Conservation (phyloP, 2,797 vertebrate species). For the Anniella stebbinsi region DNA sequence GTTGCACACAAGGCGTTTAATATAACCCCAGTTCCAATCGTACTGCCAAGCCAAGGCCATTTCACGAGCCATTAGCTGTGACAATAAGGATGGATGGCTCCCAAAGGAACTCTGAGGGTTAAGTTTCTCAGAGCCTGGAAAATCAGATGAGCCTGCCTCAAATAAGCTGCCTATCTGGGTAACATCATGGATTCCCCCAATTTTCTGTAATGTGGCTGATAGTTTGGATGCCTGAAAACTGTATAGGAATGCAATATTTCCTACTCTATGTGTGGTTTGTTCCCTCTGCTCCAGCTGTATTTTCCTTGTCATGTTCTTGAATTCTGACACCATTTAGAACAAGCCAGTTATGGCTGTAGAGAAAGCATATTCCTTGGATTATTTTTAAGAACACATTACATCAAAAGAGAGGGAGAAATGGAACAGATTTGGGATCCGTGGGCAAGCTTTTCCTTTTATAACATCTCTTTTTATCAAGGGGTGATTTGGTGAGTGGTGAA, state of each 20-base stretch:
- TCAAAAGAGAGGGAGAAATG: not conserved
- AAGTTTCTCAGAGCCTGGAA: constrained; percentile 66
- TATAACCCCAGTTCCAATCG: constrained; percentile 40
- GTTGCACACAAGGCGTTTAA: constrained; percentile 44
- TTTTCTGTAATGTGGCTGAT: constrained; percentile 76
- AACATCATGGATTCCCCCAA: constrained; percentile 72
- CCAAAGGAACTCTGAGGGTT: constrained; percentile 63
- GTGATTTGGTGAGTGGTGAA: constrained; percentile 25
- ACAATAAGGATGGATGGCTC: constrained; percentile 31
- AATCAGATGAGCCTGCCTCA: constrained; percentile 69
- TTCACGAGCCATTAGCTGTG: constrained; percentile 26
- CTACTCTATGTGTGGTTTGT: constrained; percentile 75
- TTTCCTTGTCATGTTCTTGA: constrained; percentile 79
- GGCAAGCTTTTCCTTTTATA: constrained; percentile 38
- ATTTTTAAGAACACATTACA: constrained; percentile 50
- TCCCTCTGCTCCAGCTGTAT: constrained; percentile 77
- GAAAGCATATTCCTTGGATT: constrained; percentile 72
- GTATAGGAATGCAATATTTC: constrained; percentile 78
- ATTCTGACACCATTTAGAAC: constrained; percentile 76
- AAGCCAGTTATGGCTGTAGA: constrained; percentile 70
- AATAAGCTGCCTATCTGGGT: constrained; percentile 72
- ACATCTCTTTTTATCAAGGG: constrained; percentile 43
- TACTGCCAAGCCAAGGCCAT: constrained; percentile 51
- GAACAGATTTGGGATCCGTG: constrained; percentile 49
- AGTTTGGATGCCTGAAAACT: constrained; percentile 75